Evolutionary conservation across 2,797 vertebrate genomes (phyloP).

Genomic region (Neomorphus geoffroyi): DNA sequence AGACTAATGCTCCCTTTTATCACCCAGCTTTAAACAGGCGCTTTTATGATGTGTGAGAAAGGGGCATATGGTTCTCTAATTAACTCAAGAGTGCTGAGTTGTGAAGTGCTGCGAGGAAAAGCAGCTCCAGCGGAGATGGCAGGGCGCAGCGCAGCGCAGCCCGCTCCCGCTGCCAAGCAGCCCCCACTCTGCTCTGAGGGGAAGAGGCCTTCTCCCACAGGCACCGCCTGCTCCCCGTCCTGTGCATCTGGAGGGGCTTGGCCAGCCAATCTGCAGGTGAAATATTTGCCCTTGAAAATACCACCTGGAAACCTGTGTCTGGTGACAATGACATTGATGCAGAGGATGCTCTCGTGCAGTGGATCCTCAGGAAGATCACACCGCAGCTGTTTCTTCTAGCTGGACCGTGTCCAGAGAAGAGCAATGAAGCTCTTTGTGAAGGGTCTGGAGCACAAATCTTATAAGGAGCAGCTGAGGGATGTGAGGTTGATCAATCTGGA

Average conservation of each 20-base stretch:
- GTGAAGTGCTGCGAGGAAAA: constrained; percentile 42
- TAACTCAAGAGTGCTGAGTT: constrained; percentile 55
- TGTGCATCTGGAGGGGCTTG: accelerated
- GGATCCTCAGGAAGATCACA: accelerated
- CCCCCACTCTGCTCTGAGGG: accelerated
- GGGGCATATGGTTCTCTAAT: constrained; percentile 64
- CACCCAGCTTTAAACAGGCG: constrained; percentile 10
- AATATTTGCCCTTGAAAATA: not conserved
- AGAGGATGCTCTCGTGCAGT: not conserved
- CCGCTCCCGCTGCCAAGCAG: not conserved
- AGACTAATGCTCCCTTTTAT: constrained; percentile 48
- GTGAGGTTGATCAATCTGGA: too few relatives aligned
- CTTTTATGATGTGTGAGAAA: constrained; percentile 64
- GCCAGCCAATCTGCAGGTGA: accelerated
- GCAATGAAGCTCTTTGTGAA: too few relatives aligned
- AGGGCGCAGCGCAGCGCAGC: not conserved
- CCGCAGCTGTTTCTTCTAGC: not conserved
- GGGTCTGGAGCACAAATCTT: too few relatives aligned
- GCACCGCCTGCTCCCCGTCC: not conserved
- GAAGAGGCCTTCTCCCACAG: not conserved
- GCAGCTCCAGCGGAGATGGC: constrained; percentile 40
- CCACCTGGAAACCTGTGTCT: not conserved
- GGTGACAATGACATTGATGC: accelerated
- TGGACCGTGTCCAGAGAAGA: too few relatives aligned
- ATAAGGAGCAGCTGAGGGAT: too few relatives aligned